Base-by-base conservation (phyloP, 2,797 vertebrate genomes). In the Spea hammondii region DNA sequence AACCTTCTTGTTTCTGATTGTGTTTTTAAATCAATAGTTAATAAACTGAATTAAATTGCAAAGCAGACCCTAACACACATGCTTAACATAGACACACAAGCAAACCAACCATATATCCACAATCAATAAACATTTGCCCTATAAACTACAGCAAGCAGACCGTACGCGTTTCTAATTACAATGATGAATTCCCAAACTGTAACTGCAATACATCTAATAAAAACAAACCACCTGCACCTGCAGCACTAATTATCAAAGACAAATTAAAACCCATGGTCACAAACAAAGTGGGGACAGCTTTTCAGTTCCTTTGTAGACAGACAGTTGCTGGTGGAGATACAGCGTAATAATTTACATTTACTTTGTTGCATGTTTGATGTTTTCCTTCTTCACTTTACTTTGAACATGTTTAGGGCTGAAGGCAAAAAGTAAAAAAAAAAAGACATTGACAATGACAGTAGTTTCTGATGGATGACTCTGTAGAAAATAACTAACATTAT, bases 311-410 rank as follows among this genome's bases (percentile, higher is more conserved):
- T 74, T 74, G 57, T 53, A 54, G 55, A 74, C 12, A 32, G 13
- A 8, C 53, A 32, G 48, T 54, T 64, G 59, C 59, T 79, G 65
- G 68, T 79, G 55, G 70, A 72, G 48, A 79, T 65, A 44, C 48
- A 55, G 55, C 44, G 51, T 73, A 79, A 72, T 72, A 64, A 73
- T 72, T 72, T 46, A 66, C 45, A 67, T 74, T 79, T 72, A 64
- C 57, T 74, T 74, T 69, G 70, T n/a, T 65, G 10, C 51, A 8
- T 55, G 53, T 79, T 79, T 79, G 78, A 79, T 79, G 71, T 74
- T 17, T 12, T 48, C 14, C 13, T 9, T 74, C 49, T 62, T 65
- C 66, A 44, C 48, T 53, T 79, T 70, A 65, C 72, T 79, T 79
- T 79, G 65, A 79, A 79, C 65, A 49, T 47, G 32, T 9, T 49